phyloP scores from a whole-genome alignment of 2,888 invertebrate genomes.

The Lingula anatina region DNA sequence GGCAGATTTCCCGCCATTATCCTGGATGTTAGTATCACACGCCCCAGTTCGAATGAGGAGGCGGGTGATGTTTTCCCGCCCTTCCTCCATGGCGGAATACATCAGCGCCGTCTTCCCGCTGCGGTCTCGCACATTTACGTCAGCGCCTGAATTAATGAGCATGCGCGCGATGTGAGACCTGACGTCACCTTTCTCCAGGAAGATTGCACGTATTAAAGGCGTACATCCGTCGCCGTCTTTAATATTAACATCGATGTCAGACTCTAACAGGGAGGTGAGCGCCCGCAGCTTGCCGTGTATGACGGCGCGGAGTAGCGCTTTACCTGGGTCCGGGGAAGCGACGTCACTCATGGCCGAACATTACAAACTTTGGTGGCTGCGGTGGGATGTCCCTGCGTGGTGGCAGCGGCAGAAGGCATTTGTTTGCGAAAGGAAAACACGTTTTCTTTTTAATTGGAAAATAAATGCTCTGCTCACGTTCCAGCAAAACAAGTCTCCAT shows the following conservation, averaged over 20 bases:
- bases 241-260: constrained; percentile 9
- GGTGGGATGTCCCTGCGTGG: too few relatives aligned
- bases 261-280: background rate
- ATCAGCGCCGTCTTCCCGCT: constrained; percentile 27
- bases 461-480: too few relatives aligned
- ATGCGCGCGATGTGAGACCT: constrained; percentile 26
- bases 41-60: constrained; percentile 19
- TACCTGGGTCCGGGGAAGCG: too few relatives aligned
- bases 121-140: constrained; percentile 27
- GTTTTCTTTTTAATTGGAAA: too few relatives aligned
- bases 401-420: too few relatives aligned
- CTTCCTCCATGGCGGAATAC: constrained; percentile 28
- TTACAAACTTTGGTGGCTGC: too few relatives aligned
- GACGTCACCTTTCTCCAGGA: constrained; percentile 24
- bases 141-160: constrained; percentile 25
- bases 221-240: constrained; percentile 21
- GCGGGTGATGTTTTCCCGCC: constrained; percentile 23
- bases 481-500: too few relatives aligned
- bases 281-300: background rate
- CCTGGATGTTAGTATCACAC: constrained; percentile 26
- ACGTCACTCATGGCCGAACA: too few relatives aligned
- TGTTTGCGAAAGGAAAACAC: too few relatives aligned
- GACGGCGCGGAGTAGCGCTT: background rate
- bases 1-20: constrained; percentile 24
- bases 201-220: constrained; percentile 26